Base-by-base conservation (phyloP, 1,140 invertebrate species). In the Pentalonia nigronervosa region DNA sequence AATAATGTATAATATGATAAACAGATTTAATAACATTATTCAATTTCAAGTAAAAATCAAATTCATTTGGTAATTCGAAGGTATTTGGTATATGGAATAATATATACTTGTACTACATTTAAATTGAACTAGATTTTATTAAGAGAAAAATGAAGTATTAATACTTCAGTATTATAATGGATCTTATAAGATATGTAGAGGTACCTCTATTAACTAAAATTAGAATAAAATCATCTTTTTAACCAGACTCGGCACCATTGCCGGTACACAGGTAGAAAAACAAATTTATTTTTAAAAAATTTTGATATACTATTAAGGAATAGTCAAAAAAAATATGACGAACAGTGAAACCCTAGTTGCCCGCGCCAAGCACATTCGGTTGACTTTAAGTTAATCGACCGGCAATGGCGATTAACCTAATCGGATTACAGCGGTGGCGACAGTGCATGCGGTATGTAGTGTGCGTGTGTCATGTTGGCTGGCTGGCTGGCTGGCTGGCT, bases 341-440 rank as follows among this genome's bases (percentile, higher is more conserved):
- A 67, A n/a, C n/a, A 17, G 14, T 14, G 30, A 76, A 76, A 76
- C 60, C 60, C 60, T 76, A 76, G 60, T 76, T 76, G n/a, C 14
- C 30, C 60, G 14, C 60, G 60, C n/a, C 30, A 14, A 47, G 11
- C n/a, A 89, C 87, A 48, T 20, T 76, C 14, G 21, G 53, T 53
- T 34, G 48, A 89, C 87, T 53, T 89, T 23, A 34, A 60, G 34
- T 90, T 36, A 90, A 90, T 90, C 88, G 88, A 90, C 88, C 88
- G 53, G 88, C 34, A 56, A 90, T 41, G 88, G 88, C 88, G 88
- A 90, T 90, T 90, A 90, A 90, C 88, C 50, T 90, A 90, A 90
- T 90, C 88, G 88, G 88, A 90, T 90, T 90, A 90, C 88, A 36
- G n/a, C 48, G 25, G 87, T 48, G 87, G 48, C 87, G 87, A 89